Conservation (phyloP, 2,888 invertebrate species). For the Drosophila formosana region DNA sequence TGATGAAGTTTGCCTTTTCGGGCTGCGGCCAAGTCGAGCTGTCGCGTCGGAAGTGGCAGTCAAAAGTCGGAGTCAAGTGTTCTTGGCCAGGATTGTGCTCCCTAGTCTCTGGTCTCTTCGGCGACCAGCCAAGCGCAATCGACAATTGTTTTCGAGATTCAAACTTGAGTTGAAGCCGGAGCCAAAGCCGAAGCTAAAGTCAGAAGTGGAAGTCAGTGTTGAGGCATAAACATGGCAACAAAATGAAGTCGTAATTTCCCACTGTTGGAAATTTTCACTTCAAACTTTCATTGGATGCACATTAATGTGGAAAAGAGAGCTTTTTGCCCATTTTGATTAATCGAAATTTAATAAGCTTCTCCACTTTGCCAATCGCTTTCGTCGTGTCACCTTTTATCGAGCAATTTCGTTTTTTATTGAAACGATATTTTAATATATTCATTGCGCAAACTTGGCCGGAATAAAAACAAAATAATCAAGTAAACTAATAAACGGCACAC, state of each 20-base stretch:
- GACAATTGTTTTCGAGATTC: slow-evolving; percentile 64
- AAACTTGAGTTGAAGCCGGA: slow-evolving; percentile 7
- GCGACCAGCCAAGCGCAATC: slow-evolving; percentile 40
- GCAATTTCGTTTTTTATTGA: slow-evolving; percentile 49
- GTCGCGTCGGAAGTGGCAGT: slow-evolving; percentile 39
- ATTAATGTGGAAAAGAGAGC: slow-evolving; percentile 37
- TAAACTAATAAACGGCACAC: slow-evolving; percentile 37
- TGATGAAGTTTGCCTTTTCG: slow-evolving; percentile 58
- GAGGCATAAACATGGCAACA: slow-evolving; percentile 38
- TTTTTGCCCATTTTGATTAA: slow-evolving; percentile 49
- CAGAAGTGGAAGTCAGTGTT: slow-evolving; percentile 11
- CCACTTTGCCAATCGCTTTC: slow-evolving; percentile 3
- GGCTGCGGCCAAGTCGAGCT: slow-evolving; percentile 6
- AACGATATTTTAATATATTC: slow-evolving; percentile 75
- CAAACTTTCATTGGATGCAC: slow-evolving; percentile 61
- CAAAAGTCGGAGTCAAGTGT: slow-evolving; percentile 49
- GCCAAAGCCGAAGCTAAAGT: slow-evolving; percentile 3
- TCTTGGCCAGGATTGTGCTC: slow-evolving; percentile 25
- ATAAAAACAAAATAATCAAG: slow-evolving; percentile 9
- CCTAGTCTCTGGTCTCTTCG: slow-evolving; percentile 13
- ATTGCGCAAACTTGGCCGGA: slow-evolving; percentile 55
- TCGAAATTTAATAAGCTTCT: slow-evolving; percentile 61
- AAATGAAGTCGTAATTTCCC: slow-evolving; percentile 30
- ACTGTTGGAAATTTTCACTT: slow-evolving; percentile 14
- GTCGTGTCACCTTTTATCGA: slow-evolving; percentile 28